phyloP scores from a whole-genome alignment of 1,140 invertebrate genomes.

The Eulimnadia texana region DNA sequence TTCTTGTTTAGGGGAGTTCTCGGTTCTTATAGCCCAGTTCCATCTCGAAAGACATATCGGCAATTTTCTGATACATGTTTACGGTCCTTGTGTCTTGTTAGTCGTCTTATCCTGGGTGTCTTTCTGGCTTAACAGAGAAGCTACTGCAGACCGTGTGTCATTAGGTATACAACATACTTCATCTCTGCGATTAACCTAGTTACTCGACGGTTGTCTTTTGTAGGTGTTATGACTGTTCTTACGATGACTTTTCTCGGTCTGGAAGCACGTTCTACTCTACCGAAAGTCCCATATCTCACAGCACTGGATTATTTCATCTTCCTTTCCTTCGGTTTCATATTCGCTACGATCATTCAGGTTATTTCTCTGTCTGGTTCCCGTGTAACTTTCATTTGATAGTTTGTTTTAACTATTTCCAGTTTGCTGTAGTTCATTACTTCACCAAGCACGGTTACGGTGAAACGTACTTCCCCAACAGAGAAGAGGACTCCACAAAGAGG shows the following conservation, averaged over 20 bases:
- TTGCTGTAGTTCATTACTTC: constrained; percentile 76
- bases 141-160: constrained; percentile 72
- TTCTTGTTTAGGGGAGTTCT: constrained; percentile 44
- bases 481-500: constrained; percentile 19
- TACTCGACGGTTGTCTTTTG: no score
- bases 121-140: constrained; percentile 92
- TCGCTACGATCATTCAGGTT: constrained; percentile 67
- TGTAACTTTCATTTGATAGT: no score
- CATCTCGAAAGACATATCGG: constrained; percentile 78
- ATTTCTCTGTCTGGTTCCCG: background rate
- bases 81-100: constrained; percentile 84
- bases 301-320: constrained; percentile 77
- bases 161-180: constrained; percentile 41
- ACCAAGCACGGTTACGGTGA: constrained; percentile 79
- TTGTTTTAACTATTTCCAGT: no score
- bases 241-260: constrained; percentile 79
- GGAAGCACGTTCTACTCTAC: constrained; percentile 68
- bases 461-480: constrained; percentile 51
- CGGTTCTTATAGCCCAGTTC: constrained; percentile 67
- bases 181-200: background rate
- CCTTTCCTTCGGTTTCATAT: constrained; percentile 71
- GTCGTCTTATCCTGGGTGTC: constrained; percentile 92
- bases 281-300: constrained; percentile 73
- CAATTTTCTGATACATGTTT: constrained; percentile 85
- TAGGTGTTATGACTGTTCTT: constrained; percentile 70